Evolutionary conservation across 2,113 vertebrate genomes (phyloP).

Genomic region (Carettochelys insculpta): DNA sequence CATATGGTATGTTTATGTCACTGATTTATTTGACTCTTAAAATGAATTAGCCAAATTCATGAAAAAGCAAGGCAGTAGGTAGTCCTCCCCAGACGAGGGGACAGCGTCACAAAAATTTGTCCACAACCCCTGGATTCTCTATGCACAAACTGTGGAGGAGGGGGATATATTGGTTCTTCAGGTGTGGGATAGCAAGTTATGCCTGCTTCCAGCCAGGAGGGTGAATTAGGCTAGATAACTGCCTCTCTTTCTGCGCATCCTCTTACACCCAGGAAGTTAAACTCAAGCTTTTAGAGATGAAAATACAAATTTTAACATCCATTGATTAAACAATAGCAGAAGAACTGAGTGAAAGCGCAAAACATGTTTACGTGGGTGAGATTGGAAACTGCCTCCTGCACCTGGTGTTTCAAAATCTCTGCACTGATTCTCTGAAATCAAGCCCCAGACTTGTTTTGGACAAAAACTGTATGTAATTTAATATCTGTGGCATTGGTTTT

Average conservation of each 20-base stretch:
- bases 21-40: background rate
- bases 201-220: background rate
- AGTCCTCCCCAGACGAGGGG: background rate
- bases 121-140: rapidly evolving
- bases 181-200: background rate
- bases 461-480: background rate
- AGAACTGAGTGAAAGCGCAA: background rate
- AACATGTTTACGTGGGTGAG: background rate
- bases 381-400: rapidly evolving
- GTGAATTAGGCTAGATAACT: background rate
- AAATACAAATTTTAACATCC: background rate
- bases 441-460: background rate
- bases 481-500: background rate
- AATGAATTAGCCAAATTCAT: background rate
- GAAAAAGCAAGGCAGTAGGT: rapidly evolving
- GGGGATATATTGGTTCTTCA: background rate
- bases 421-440: background rate
- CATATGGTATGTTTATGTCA: background rate
- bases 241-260: background rate
- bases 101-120: background rate
- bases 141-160: background rate
- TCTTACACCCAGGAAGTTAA: conserved; percentile 31
- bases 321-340: background rate
- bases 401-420: background rate
- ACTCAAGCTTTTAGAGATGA: background rate